Conservation (phyloP, 2,797 vertebrate genomes). For the Telmatherina bonti region DNA sequence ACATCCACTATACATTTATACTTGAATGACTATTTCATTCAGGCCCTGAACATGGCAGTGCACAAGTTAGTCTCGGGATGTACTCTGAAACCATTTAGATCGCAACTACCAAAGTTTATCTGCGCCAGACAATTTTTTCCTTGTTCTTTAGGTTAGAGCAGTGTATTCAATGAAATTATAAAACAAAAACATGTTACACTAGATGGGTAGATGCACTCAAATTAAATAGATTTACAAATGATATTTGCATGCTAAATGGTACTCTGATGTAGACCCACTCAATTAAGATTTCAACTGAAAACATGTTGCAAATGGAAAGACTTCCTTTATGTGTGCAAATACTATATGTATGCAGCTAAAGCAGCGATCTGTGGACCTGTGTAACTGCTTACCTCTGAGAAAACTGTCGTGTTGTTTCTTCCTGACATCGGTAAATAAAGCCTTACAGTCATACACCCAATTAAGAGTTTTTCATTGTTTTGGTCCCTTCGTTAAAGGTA, state of each 20-base stretch:
- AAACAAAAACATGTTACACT: constrained; percentile 45
- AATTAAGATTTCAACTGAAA: constrained; percentile 61
- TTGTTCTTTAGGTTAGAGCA: constrained; percentile 47
- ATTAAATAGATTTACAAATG: constrained; percentile 59
- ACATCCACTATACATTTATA: not conserved
- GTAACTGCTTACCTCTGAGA: constrained; percentile 62
- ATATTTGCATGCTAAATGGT: constrained; percentile 78
- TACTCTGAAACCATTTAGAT: constrained; percentile 61
- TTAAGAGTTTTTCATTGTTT: constrained; percentile 2
- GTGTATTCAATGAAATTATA: constrained; percentile 58
- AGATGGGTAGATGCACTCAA: constrained; percentile 49
- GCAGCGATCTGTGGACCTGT: constrained; percentile 63
- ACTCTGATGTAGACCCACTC: constrained; percentile 64
- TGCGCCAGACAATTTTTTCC: constrained; percentile 65
- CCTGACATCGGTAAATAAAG: constrained; percentile 78
- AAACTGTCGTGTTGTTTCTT: constrained; percentile 55
- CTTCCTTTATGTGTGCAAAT: constrained; percentile 58
- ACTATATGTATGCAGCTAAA: constrained; percentile 64
- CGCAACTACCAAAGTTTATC: constrained; percentile 40
- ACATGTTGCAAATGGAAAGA: constrained; percentile 53
- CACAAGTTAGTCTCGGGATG: constrained; percentile 49
- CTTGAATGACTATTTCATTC: constrained; percentile 24
- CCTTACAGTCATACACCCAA: constrained; percentile 65
- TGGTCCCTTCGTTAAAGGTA: not conserved
- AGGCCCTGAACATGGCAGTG: constrained; percentile 49